Percentiles rank a stretch among this genome's conserved stretches.
phyloP scores from a whole-genome alignment of 2,888 invertebrate species.

The Uloborus plumipes region DNA sequence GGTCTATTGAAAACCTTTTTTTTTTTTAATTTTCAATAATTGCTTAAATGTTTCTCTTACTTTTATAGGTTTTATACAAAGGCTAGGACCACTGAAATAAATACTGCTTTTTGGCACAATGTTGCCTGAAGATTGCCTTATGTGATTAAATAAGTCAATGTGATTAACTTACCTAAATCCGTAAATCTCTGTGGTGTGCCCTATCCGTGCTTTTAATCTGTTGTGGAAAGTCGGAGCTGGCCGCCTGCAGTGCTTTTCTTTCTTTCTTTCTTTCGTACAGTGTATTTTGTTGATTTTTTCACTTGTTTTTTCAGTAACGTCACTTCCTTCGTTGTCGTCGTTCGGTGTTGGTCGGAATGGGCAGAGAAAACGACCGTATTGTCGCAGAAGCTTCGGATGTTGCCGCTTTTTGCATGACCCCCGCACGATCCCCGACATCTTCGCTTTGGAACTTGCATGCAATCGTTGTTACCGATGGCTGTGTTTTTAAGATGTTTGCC shows the following conservation, averaged over 20 bases:
- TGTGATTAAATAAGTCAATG: background rate
- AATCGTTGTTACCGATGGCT: slow-evolving; percentile 55
- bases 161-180: background rate
- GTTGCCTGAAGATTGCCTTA: slow-evolving; percentile 19
- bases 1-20: no score
- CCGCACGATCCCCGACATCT: slow-evolving; percentile 25
- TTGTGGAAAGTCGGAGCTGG: slow-evolving; percentile 35
- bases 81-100: slow-evolving; percentile 42
- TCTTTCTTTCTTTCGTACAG: slow-evolving; percentile 25
- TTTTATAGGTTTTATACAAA: slow-evolving; percentile 30
- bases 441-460: slow-evolving; percentile 51
- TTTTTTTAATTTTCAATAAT: no score
- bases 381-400: slow-evolving; percentile 61
- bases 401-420: slow-evolving; percentile 59
- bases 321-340: slow-evolving; percentile 60
- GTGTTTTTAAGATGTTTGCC: slow-evolving; percentile 38
- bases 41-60: no score
- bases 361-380: slow-evolving; percentile 62
- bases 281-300: slow-evolving; percentile 59
- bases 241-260: slow-evolving; percentile 53
- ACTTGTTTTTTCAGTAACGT: slow-evolving; percentile 61
- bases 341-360: slow-evolving; percentile 64
- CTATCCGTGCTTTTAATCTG: slow-evolving; percentile 49
- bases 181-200: slow-evolving; percentile 12
- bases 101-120: slow-evolving; percentile 25